phyloP scores from a whole-genome alignment of 2,888 invertebrate species.

The Drosophila gaucha region DNA sequence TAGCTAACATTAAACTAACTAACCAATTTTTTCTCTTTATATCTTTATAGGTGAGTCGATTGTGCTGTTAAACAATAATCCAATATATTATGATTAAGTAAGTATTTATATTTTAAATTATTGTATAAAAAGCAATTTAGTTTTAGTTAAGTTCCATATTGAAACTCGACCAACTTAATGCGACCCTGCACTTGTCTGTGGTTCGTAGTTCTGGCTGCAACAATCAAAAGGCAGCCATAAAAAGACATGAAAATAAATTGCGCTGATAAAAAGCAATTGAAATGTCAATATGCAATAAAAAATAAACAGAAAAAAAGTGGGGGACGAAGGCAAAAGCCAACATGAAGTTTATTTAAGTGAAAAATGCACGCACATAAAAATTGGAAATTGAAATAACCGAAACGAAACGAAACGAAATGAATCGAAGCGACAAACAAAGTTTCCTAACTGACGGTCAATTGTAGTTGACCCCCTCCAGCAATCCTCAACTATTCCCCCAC shows the following conservation, averaged over 20 bases:
- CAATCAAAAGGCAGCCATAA: constrained; percentile 29
- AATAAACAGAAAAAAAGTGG: constrained; percentile 5
- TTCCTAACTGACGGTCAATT: constrained; percentile 37
- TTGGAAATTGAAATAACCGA: constrained; percentile 32
- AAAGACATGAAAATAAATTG: constrained; percentile 53
- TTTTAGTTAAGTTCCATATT: background rate
- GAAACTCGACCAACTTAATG: constrained; percentile 33
- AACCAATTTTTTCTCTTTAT: constrained; percentile 13
- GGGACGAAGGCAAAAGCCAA: constrained; percentile 13
- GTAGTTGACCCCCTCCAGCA: constrained; percentile 11
- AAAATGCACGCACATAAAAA: constrained; percentile 50
- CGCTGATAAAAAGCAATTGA: constrained; percentile 60
- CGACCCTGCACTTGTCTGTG: constrained; percentile 10
- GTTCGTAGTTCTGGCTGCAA: background rate
- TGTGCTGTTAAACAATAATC: background rate
- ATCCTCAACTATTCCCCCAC: background rate
- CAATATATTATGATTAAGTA: background rate
- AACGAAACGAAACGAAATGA: constrained; percentile 18
- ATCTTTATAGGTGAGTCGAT: constrained; percentile 66
- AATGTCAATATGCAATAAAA: constrained; percentile 62
- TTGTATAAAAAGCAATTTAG: background rate
- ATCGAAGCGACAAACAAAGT: constrained; percentile 18
- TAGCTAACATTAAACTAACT: background rate
- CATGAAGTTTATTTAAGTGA: constrained; percentile 42
- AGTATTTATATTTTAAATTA: constrained; percentile 6